Evolutionary conservation across 2,888 invertebrate genomes (phyloP), one percentile per base, ranked within the genome.

Genomic region (Nomada goodeniana): DNA sequence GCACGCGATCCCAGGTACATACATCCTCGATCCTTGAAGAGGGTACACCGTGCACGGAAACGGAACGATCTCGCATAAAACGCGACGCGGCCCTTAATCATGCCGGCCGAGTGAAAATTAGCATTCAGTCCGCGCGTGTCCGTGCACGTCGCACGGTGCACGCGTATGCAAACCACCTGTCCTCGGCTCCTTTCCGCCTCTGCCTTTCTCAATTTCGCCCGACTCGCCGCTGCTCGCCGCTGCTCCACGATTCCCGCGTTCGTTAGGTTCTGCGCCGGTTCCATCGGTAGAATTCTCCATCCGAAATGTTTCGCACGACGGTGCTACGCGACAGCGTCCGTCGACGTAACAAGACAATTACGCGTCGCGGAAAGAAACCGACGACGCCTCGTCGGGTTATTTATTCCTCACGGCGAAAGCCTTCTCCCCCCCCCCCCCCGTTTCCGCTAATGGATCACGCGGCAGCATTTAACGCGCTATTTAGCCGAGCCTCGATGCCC

Each of bases 131-230:
- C 77, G 90, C 91, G 90, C 89, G 85, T 79, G 82, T 63, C 72
- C 89, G 86, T 65, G 80, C 84, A 85, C 87, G 86, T 82, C 86
- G 86, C 85, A 84, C 82, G 67, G 82, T 87, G 82, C 87, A 87
- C 87, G 88, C 85, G 85, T 88, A 89, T 91, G 91, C 91, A 92
- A 87, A 91, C 90, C 91, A 91, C 91, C 89, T 90, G 90, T 91
- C 90, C 83, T 82, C 86, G 83, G 71, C 73, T 81, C 81, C 87
- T 85, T 86, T 89, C 88, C 85, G 85, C 87, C 86, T 77, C 79
- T 67, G 67, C 61, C 64, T 36, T 65, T 72, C 70, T 57, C 60
- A 59, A 52, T 57, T 60, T 78, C 68, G 11, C 18, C 36, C 23
- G n/a, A 13, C 50, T 13, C 29, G 20, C 47, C 57, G n/a, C 13